A percentile compares a stretch with the other conserved stretches of the same genome.
Evolutionary conservation across 2,797 vertebrate species (phyloP).

Genomic region (Betta splendens): DNA sequence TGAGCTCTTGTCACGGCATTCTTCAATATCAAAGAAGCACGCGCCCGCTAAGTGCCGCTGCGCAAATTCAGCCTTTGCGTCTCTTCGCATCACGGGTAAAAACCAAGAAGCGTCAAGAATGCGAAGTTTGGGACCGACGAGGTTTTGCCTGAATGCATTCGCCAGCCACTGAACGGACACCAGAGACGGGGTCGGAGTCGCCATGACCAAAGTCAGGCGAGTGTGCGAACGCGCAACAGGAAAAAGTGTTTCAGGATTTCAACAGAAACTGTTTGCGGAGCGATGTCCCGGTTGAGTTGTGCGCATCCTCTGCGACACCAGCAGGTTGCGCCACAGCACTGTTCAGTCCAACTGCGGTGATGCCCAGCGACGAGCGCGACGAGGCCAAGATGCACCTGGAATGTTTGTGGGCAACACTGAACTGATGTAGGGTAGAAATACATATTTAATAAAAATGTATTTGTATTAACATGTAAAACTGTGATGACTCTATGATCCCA

Average conservation of each 20-base stretch:
- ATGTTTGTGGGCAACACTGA: too few relatives aligned
- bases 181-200: slow-evolving; percentile 81
- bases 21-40: slow-evolving; percentile 91
- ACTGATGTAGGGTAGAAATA: too few relatives aligned
- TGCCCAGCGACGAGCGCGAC: too few relatives aligned
- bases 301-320: slow-evolving; percentile 12
- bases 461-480: too few relatives aligned
- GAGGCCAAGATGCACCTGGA: too few relatives aligned
- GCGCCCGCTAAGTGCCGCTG: slow-evolving; percentile 88
- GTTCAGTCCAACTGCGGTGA: not conserved
- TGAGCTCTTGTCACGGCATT: slow-evolving; percentile 83
- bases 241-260: not conserved
- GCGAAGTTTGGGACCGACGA: slow-evolving; percentile 81
- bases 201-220: slow-evolving; percentile 74
- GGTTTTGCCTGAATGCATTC: slow-evolving; percentile 78
- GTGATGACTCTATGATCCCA: too few relatives aligned
- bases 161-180: slow-evolving; percentile 89
- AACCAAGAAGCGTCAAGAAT: slow-evolving; percentile 92
- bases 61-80: slow-evolving; percentile 85
- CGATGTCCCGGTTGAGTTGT: not conserved
- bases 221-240: too few relatives aligned
- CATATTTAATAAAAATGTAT: too few relatives aligned
- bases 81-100: slow-evolving; percentile 82
- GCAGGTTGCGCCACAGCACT: not conserved
- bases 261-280: not conserved